These are phyloP conservation scores for Gnathonemus longibarbis DNA, from an alignment of 2,113 vertebrate genomes.

Conservation along the genomic window DNA sequence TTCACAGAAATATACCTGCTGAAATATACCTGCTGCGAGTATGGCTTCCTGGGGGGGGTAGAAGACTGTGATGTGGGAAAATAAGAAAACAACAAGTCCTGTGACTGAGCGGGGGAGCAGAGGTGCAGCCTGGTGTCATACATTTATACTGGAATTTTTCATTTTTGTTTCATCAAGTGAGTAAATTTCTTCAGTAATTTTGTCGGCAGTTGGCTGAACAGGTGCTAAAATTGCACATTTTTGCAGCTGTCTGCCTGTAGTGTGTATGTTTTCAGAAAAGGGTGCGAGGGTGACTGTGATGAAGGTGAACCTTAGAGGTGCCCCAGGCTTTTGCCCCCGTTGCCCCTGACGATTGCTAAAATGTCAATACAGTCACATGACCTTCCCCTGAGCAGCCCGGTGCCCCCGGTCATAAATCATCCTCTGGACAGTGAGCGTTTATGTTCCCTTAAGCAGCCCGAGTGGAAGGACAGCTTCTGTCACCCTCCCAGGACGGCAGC, in stretches of 20 bases:
- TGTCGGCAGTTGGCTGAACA: background rate
- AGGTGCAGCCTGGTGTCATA: background rate
- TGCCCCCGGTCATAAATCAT: slow-evolving; percentile 92
- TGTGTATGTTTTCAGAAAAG: background rate
- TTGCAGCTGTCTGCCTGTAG: background rate
- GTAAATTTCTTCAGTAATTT: background rate
- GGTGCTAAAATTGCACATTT: background rate
- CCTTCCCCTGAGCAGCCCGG: slow-evolving; percentile 45
- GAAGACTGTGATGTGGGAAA: background rate
- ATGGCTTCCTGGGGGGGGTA: background rate
- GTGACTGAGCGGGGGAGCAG: background rate
- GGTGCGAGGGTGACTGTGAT: background rate
- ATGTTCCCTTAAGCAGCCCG: slow-evolving; percentile 60
- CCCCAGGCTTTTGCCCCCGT: slow-evolving; percentile 38
- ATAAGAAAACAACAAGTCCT: background rate
- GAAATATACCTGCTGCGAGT: background rate
- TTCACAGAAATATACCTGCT: background rate
- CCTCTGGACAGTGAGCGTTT: slow-evolving; percentile 63
- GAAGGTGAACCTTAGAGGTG: slow-evolving; percentile 12
- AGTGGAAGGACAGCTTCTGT: slow-evolving; percentile 58
- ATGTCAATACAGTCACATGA: slow-evolving; percentile 47
- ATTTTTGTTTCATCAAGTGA: background rate
- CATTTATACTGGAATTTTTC: background rate
- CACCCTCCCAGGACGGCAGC: slow-evolving; percentile 37
- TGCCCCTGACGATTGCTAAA: slow-evolving; percentile 42